These are phyloP conservation scores for Artibeus jamaicensis DNA, from an alignment of 2,797 vertebrate species.

Conservation along the genomic window DNA sequence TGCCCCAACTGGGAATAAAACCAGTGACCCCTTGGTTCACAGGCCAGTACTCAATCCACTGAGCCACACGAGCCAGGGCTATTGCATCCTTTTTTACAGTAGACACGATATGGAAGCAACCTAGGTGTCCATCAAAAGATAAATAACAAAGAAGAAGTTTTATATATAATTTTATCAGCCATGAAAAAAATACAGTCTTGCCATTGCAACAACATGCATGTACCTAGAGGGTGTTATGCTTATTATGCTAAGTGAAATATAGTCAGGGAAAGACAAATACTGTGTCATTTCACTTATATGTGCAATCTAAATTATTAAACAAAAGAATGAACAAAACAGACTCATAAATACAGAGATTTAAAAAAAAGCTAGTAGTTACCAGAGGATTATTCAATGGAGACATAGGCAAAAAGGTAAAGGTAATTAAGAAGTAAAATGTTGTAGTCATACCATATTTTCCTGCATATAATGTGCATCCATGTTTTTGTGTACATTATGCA, in stretches of 20 bases:
- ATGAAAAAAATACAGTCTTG: background rate
- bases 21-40: too few relatives aligned
- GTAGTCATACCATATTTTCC: background rate
- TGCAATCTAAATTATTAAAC: background rate
- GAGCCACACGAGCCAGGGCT: too few relatives aligned
- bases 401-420: background rate
- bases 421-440: background rate
- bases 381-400: background rate
- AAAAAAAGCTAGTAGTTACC: background rate
- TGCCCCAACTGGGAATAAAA: too few relatives aligned
- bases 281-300: background rate
- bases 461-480: too few relatives aligned
- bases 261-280: background rate
- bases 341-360: background rate
- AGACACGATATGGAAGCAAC: background rate
- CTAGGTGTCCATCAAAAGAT: background rate
- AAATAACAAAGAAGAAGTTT: background rate
- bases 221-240: background rate
- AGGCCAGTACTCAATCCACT: too few relatives aligned
- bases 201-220: background rate
- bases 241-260: background rate
- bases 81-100: background rate
- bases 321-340: background rate
- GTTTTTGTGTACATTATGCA: too few relatives aligned
- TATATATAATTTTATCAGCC: background rate